These are phyloP conservation scores for Thecophora atra DNA, from an alignment of 2,888 invertebrate genomes.

Conservation along the genomic window DNA sequence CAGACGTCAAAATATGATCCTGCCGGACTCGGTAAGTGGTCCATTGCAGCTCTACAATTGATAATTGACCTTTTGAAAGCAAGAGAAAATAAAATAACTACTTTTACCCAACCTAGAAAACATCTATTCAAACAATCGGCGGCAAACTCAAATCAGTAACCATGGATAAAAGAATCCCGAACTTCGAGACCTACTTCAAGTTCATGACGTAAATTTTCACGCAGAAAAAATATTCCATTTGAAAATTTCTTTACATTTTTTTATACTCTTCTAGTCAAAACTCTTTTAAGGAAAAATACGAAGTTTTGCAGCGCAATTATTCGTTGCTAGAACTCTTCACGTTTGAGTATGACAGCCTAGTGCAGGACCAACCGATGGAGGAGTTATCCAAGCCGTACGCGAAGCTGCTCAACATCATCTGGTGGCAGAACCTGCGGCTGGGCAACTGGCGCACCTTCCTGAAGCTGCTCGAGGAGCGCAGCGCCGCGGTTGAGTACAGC, in stretches of 20 bases:
- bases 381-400: background rate
- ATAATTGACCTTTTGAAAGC: too few species aligned
- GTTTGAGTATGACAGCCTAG: slow-evolving; percentile 2
- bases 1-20: background rate
- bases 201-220: background rate
- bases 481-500: background rate
- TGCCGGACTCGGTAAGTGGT: background rate
- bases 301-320: background rate
- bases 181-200: background rate
- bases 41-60: too few species aligned
- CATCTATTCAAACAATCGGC: too few species aligned
- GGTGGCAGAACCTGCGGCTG: slow-evolving; percentile 24
- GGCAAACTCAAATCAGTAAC: background rate
- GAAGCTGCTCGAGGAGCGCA: slow-evolving; percentile 24
- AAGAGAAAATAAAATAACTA: too few species aligned
- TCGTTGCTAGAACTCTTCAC: background rate
- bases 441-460: slow-evolving; percentile 28
- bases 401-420: slow-evolving; percentile 22
- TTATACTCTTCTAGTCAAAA: background rate
- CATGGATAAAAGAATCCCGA: background rate
- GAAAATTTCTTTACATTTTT: too few species aligned
- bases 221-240: too few species aligned
- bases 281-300: background rate
- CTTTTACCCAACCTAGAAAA: background rate
- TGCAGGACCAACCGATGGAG: slow-evolving; percentile 10